A percentile compares a stretch with the other conserved stretches of the same genome.
Conservation (phyloP, 2,797 vertebrate genomes). For the Aplochiton taeniatus region DNA sequence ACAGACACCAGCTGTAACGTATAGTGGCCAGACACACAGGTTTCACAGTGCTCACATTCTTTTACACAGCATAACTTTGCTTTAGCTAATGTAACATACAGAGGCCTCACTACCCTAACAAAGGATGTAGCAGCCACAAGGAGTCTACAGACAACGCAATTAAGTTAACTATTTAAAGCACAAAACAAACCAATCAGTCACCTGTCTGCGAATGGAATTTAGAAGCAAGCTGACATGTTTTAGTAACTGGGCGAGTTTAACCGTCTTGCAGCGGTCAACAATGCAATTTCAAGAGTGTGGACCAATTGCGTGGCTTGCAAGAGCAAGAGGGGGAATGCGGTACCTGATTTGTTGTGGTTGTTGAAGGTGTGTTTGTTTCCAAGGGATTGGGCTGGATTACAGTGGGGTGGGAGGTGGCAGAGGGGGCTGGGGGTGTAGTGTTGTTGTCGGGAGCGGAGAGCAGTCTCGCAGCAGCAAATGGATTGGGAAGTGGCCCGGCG, state of each 20-base stretch:
- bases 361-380: slow-evolving; percentile 3
- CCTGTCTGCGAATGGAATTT: too few relatives aligned
- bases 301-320: neutral
- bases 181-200: too few relatives aligned
- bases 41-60: neutral
- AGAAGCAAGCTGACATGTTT: neutral
- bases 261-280: neutral
- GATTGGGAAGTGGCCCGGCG: slow-evolving; percentile 2
- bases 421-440: neutral
- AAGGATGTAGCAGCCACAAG: too few relatives aligned
- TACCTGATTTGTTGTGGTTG: slow-evolving; percentile 3
- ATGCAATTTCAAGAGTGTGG: slow-evolving; percentile 1
- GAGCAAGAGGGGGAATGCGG: neutral
- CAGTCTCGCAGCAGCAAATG: slow-evolving; percentile 13
- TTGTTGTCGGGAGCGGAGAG: slow-evolving; percentile 9
- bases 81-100: neutral
- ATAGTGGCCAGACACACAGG: neutral
- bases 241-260: too few relatives aligned
- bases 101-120: neutral
- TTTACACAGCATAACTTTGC: neutral
- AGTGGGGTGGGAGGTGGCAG: neutral
- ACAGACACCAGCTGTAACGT: neutral
- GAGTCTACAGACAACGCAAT: too few relatives aligned
- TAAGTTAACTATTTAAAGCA: too few relatives aligned
- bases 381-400: neutral